Conservation (phyloP, 2,113 vertebrate species). For the Scalopus aquaticus region DNA sequence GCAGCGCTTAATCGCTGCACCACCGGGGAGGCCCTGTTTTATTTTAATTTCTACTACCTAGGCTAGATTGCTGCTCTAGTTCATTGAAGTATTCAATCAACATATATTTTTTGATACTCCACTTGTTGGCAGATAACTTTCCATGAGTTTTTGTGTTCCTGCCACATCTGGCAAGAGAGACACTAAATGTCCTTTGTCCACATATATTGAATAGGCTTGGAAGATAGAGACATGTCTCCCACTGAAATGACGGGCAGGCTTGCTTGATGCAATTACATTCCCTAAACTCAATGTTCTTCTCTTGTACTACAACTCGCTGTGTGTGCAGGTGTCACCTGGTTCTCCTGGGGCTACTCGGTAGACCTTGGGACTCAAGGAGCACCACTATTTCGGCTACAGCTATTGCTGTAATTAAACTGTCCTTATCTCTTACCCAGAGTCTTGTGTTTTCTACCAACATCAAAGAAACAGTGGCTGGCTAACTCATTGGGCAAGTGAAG, state of each 20-base stretch:
- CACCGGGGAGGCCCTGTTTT: too few relatives aligned
- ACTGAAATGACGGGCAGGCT: background rate
- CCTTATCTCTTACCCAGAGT: background rate
- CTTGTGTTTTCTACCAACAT: background rate
- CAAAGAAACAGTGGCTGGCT: background rate
- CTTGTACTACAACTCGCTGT: background rate
- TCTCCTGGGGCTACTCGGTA: background rate
- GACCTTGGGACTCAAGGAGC: background rate
- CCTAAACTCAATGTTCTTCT: background rate
- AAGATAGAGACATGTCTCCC: background rate
- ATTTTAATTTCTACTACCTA: background rate
- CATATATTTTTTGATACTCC: background rate
- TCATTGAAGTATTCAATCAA: constrained; percentile 10
- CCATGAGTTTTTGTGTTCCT: background rate
- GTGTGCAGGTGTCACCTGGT: background rate
- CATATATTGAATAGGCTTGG: background rate
- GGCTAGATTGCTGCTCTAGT: background rate
- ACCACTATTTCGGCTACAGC: background rate
- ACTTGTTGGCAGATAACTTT: background rate
- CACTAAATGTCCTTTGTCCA: background rate
- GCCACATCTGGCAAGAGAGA: background rate
- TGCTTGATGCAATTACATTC: background rate
- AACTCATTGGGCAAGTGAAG: background rate
- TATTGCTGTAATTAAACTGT: background rate
- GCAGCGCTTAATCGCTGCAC: too few relatives aligned